Conservation (phyloP, 2,113 vertebrate species). For the Geococcyx californianus region DNA sequence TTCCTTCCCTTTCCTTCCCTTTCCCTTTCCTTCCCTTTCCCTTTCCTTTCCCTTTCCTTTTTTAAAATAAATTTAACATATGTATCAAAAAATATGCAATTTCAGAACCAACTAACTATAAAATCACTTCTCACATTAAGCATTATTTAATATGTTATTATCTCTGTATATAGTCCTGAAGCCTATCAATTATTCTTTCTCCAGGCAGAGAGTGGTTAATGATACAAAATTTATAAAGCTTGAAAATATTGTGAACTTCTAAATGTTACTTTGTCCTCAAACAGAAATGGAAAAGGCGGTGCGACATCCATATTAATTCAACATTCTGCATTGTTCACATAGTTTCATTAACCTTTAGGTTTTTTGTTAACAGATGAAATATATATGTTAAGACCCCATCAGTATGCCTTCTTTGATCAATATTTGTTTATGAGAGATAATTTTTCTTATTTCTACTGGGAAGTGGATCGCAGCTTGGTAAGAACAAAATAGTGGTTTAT, state of each 20-base stretch:
- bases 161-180: neutral
- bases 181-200: neutral
- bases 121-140: neutral
- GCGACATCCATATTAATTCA: neutral
- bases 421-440: neutral
- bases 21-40: too few species aligned
- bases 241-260: neutral
- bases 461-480: neutral
- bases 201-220: neutral
- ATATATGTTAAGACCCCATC: neutral
- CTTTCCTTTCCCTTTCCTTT: neutral
- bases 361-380: neutral
- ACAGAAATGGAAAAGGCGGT: neutral
- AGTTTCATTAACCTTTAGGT: conserved; percentile 4
- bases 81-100: neutral
- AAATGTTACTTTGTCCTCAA: conserved; percentile 19
- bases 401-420: neutral
- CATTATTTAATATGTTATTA: neutral
- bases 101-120: neutral
- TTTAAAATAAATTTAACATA: neutral
- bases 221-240: neutral
- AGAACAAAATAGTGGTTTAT: neutral
- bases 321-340: neutral
- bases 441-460: neutral
- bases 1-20: too few species aligned